Evolutionary conservation across 2,113 vertebrate species (phyloP).

Genomic region (Caracal caracal): DNA sequence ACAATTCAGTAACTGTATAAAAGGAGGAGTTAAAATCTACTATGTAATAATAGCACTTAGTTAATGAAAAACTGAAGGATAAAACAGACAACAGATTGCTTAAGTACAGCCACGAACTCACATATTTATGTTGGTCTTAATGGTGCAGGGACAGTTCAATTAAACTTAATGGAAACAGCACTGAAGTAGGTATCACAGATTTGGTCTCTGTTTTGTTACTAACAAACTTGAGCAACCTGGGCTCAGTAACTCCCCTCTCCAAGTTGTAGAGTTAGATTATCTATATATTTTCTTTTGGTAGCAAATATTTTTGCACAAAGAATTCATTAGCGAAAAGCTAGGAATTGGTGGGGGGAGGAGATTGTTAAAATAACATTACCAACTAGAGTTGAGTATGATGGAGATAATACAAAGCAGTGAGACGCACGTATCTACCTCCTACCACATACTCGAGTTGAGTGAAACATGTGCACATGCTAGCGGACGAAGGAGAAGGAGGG

Average conservation of each 20-base stretch:
- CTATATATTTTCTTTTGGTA: not conserved
- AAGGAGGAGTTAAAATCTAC: not conserved
- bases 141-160: not conserved
- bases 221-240: not conserved
- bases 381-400: not conserved
- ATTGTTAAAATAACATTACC: constrained; percentile 18
- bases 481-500: not conserved
- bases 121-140: not conserved
- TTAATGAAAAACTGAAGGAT: not conserved
- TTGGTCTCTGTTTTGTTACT: not conserved
- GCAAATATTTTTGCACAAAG: not conserved
- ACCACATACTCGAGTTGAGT: not conserved
- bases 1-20: not conserved
- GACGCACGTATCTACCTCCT: not conserved
- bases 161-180: not conserved
- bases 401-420: not conserved
- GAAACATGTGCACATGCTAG: not conserved
- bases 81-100: not conserved
- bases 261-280: not conserved
- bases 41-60: not conserved
- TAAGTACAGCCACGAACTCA: not conserved
- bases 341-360: rapidly evolving
- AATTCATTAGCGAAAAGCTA: not conserved
- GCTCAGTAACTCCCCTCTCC: not conserved
- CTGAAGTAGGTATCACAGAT: not conserved